Evolutionary conservation across 2,113 vertebrate species (phyloP).

Genomic region (Alouatta palliata): DNA sequence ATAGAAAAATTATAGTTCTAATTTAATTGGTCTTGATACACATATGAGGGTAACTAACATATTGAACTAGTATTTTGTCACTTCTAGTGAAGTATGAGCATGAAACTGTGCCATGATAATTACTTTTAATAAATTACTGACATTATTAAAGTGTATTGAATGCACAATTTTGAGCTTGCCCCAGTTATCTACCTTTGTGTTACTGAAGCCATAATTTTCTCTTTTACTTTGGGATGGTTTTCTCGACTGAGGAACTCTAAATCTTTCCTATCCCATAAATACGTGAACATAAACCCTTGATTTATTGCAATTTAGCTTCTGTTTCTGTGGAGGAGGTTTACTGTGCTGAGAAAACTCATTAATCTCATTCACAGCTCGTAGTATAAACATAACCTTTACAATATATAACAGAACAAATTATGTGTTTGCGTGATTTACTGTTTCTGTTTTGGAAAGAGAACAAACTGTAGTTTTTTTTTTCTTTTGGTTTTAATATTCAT

Average conservation of each 20-base stretch:
- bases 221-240: slow-evolving; percentile 78
- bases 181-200: slow-evolving; percentile 72
- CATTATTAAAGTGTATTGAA: slow-evolving; percentile 74
- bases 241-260: slow-evolving; percentile 80
- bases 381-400: slow-evolving; percentile 88
- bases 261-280: slow-evolving; percentile 85
- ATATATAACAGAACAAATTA: slow-evolving; percentile 85
- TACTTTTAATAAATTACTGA: slow-evolving; percentile 80
- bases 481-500: slow-evolving; percentile 76
- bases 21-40: slow-evolving; percentile 67
- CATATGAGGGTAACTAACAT: slow-evolving; percentile 58
- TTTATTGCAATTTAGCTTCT: slow-evolving; percentile 87
- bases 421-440: slow-evolving; percentile 82
- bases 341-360: slow-evolving; percentile 86
- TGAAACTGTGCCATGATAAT: slow-evolving; percentile 64
- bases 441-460: slow-evolving; percentile 82
- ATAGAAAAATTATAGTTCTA: slow-evolving; percentile 21
- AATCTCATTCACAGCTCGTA: slow-evolving; percentile 86
- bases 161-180: slow-evolving; percentile 60
- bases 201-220: slow-evolving; percentile 75
- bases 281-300: slow-evolving; percentile 84
- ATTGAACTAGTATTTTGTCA: slow-evolving; percentile 57
- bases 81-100: slow-evolving; percentile 60
- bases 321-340: slow-evolving; percentile 84
- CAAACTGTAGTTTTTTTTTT: slow-evolving; percentile 70